phyloP scores from a whole-genome alignment of 2,888 invertebrate genomes.

The Micropterix aruncella region DNA sequence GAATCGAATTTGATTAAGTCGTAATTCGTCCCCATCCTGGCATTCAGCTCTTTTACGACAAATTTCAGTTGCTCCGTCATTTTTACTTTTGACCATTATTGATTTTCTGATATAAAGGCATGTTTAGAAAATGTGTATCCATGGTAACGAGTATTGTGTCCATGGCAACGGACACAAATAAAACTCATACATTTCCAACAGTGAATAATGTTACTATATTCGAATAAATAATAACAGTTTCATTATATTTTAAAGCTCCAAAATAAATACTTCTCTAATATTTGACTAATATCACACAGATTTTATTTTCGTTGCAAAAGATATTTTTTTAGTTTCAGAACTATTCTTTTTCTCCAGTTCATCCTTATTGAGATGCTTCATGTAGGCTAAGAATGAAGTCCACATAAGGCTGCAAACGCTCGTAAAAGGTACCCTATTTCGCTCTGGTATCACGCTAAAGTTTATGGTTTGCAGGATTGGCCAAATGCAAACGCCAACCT shows the following conservation, averaged over 20 bases:
- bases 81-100: too few species aligned
- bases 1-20: slow-evolving; percentile 80
- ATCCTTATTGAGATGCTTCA: slow-evolving; percentile 47
- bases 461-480: slow-evolving; percentile 61
- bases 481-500: slow-evolving; percentile 63
- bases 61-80: slow-evolving; percentile 57
- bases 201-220: too few species aligned
- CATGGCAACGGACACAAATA: too few species aligned
- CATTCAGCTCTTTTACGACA: slow-evolving; percentile 60
- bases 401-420: slow-evolving; percentile 63
- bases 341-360: neutral
- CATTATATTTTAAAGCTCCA: too few species aligned
- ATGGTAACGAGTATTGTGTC: too few species aligned
- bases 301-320: too few species aligned
- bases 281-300: too few species aligned
- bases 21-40: slow-evolving; percentile 54
- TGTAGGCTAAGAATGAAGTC: slow-evolving; percentile 69
- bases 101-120: neutral
- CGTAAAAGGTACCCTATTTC: slow-evolving; percentile 63
- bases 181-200: too few species aligned
- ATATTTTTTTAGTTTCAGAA: too few species aligned
- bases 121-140: too few species aligned
- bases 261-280: too few species aligned
- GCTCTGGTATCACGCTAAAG: slow-evolving; percentile 55
- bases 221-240: too few species aligned